These are phyloP conservation scores for Amia ocellicauda DNA, from an alignment of 2,113 vertebrate species.

Conservation along the genomic window DNA sequence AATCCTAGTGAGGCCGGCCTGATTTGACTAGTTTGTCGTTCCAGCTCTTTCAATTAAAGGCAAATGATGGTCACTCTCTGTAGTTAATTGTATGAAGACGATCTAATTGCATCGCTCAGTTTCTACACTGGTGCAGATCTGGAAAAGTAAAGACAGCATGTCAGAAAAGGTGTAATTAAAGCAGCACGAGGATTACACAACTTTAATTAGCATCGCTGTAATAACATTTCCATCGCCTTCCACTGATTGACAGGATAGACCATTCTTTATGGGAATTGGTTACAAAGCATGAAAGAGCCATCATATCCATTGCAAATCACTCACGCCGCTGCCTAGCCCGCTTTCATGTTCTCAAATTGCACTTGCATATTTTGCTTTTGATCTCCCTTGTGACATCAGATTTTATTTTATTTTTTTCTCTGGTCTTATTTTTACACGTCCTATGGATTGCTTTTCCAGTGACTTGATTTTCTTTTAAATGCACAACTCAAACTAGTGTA, in stretches of 20 bases:
- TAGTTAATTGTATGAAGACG: too few relatives aligned
- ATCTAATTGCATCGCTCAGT: constrained; percentile 20
- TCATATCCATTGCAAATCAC: constrained; percentile 15
- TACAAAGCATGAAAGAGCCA: constrained; percentile 27
- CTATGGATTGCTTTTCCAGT: too few relatives aligned
- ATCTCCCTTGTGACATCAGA: too few relatives aligned
- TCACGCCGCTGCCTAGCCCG: constrained; percentile 21
- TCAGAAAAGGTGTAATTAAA: constrained; percentile 15
- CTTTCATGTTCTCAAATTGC: constrained; percentile 19
- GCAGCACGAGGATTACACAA: constrained; percentile 15
- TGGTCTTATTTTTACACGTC: too few relatives aligned
- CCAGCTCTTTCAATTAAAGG: too few relatives aligned
- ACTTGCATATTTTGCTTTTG: not conserved
- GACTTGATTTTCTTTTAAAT: too few relatives aligned
- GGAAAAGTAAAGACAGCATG: constrained; percentile 9
- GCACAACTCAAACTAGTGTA: too few relatives aligned
- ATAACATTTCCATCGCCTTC: not conserved
- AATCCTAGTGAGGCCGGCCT: too few relatives aligned
- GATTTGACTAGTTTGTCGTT: too few relatives aligned
- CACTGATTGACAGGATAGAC: constrained; percentile 19
- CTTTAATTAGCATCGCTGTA: constrained; percentile 19
- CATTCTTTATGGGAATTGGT: constrained; percentile 10
- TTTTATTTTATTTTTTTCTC: too few relatives aligned
- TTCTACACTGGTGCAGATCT: constrained; percentile 5
- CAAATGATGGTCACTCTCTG: too few relatives aligned